Evolutionary conservation across 2,888 invertebrate genomes (phyloP).

Genomic region (Lasioglossum villosulum): DNA sequence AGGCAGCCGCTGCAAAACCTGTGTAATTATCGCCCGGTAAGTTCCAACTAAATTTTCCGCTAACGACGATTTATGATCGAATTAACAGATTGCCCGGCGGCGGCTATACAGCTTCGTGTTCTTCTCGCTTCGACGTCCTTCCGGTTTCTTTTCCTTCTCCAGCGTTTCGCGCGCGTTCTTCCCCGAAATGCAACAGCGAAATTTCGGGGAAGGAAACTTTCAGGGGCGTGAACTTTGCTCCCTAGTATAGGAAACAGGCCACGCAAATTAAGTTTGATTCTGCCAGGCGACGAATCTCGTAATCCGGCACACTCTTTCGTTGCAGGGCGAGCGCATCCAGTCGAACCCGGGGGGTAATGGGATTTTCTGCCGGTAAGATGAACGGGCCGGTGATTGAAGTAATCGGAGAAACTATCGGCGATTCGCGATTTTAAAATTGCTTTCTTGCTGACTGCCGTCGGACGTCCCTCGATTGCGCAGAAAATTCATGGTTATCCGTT

Average conservation of each 20-base stretch:
- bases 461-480: background rate
- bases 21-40: slow-evolving; percentile 79
- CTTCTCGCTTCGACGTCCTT: slow-evolving; percentile 7
- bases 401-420: slow-evolving; percentile 44
- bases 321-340: background rate
- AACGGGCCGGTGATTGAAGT: slow-evolving; percentile 48
- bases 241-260: slow-evolving; percentile 18
- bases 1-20: slow-evolving; percentile 69
- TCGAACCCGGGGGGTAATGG: slow-evolving; percentile 18
- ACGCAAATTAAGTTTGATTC: slow-evolving; percentile 47
- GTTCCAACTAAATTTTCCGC: slow-evolving; percentile 80
- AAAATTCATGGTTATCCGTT: slow-evolving; percentile 13
- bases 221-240: slow-evolving; percentile 26
- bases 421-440: slow-evolving; percentile 53
- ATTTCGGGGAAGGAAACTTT: slow-evolving; percentile 18
- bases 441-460: slow-evolving; percentile 39
- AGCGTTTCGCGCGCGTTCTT: background rate
- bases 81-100: slow-evolving; percentile 78
- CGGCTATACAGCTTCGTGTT: slow-evolving; percentile 45
- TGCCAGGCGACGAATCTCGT: background rate
- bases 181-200: background rate
- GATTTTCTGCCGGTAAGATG: slow-evolving; percentile 50
- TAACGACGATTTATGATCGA: slow-evolving; percentile 82
- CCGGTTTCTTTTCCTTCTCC: slow-evolving; percentile 1
- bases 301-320: slow-evolving; percentile 2